Conservation (phyloP, 2,113 vertebrate species). For the Gobio gobio region DNA sequence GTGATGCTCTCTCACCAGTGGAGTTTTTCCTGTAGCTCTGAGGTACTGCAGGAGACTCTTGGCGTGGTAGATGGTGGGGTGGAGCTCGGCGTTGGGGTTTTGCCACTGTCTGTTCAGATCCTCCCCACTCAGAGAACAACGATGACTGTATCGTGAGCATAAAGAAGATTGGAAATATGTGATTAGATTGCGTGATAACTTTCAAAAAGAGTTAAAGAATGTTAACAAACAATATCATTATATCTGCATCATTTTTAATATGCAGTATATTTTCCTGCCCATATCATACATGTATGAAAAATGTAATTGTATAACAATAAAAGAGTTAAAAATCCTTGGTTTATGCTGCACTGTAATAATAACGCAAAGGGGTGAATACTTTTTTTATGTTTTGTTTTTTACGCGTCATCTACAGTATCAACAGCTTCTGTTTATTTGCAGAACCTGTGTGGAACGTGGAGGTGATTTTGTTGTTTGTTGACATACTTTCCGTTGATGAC, state of each 20-base stretch:
- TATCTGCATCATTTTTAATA: neutral
- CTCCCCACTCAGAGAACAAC: constrained; percentile 98
- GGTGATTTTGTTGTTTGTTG: neutral
- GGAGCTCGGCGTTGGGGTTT: constrained; percentile 90
- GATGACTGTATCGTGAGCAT: constrained; percentile 79
- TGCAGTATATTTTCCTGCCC: too few species aligned
- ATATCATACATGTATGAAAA: too few species aligned
- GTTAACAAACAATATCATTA: neutral
- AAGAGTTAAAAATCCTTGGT: neutral
- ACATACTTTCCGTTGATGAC: constrained; percentile 98
- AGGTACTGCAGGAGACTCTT: constrained; percentile 97
- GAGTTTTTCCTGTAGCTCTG: constrained; percentile 88
- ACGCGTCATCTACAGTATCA: neutral
- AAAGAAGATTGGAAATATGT: neutral
- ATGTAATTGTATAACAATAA: too few species aligned
- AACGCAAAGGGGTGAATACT: constrained; percentile 14
- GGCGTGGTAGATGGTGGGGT: constrained; percentile 97
- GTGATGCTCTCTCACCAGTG: constrained; percentile 81
- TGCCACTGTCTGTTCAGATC: constrained; percentile 99
- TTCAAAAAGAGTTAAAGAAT: neutral
- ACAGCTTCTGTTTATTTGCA: neutral
- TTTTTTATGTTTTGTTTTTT: too few species aligned
- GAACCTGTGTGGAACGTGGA: neutral
- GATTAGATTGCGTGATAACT: neutral
- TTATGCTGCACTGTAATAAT: constrained; percentile 67